Percentiles rank a stretch among this genome's conserved stretches.
Conservation (phyloP, 2,797 vertebrate genomes). For the Sebastes hubbsi region DNA sequence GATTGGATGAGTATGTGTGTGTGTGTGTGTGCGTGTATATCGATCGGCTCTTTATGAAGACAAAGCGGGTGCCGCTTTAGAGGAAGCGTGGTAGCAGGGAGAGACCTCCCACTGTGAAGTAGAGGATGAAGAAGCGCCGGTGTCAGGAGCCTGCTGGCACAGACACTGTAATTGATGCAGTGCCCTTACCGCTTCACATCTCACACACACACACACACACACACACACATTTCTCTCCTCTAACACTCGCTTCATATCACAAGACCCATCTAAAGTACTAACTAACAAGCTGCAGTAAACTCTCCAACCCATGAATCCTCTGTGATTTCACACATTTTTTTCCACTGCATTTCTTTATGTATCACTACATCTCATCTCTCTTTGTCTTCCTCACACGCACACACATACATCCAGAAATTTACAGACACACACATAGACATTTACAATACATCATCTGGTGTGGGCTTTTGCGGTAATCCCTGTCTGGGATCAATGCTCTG, state of each 20-base stretch:
- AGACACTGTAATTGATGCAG: conserved; percentile 81
- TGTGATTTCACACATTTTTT: conserved; percentile 39
- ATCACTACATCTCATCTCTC: conserved; percentile 16
- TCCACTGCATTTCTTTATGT: conserved; percentile 11
- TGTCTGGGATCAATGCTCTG: conserved; percentile 64
- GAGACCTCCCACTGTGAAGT: conserved; percentile 77
- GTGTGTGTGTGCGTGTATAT: conserved; percentile 71
- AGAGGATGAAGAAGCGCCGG: conserved; percentile 81
- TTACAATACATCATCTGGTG: conserved; percentile 66
- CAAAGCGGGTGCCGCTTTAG: conserved; percentile 72
- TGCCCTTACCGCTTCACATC: conserved; percentile 74
- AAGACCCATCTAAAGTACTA: conserved; percentile 34
- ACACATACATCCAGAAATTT: background rate
- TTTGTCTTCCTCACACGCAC: conserved; percentile 46
- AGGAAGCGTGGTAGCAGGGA: conserved; percentile 58
- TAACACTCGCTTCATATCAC: conserved; percentile 33
- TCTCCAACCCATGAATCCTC: conserved; percentile 20
- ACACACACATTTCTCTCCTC: conserved; percentile 19
- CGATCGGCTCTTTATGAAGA: conserved; percentile 80
- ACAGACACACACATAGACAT: conserved; percentile 23
- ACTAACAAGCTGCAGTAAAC: conserved; percentile 60
- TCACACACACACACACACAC: conserved; percentile 49
- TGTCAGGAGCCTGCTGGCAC: conserved; percentile 83
- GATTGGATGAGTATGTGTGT: conserved; percentile 43
- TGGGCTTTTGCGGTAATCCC: conserved; percentile 69